Conservation (phyloP, 2,113 vertebrate genomes). For the Oxyruncus cristatus region DNA sequence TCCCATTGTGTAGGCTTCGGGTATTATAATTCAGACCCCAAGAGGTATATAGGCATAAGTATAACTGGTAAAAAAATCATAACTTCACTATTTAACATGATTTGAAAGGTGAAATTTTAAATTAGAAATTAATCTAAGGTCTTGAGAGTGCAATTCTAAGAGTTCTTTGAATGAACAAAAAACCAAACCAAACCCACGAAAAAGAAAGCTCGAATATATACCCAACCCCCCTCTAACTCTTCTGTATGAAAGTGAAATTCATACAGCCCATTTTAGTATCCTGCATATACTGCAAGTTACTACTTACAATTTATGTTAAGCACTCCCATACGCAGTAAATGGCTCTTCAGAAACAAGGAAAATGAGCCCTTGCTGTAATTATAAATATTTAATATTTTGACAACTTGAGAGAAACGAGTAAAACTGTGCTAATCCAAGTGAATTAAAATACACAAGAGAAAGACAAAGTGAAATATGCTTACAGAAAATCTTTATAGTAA, state of each 20-base stretch:
- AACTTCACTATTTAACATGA: rapidly evolving
- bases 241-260: not conserved
- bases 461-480: not conserved
- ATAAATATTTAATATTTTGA: not conserved
- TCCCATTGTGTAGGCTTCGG: not conserved
- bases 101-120: not conserved
- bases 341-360: not conserved
- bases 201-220: not conserved
- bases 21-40: not conserved
- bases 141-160: not conserved
- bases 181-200: not conserved
- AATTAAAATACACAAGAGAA: not conserved
- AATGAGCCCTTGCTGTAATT: not conserved
- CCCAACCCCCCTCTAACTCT: rapidly evolving
- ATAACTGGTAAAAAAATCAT: not conserved
- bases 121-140: not conserved
- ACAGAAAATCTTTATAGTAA: not conserved
- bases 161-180: not conserved
- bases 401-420: not conserved
- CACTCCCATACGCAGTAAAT: not conserved
- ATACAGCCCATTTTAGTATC: not conserved
- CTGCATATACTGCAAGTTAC: not conserved
- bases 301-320: not conserved
- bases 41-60: not conserved
- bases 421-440: not conserved